A percentile compares a stretch with the other conserved stretches of the same genome.
Conservation (phyloP, 1,140 invertebrate genomes). For the Drosophila sp. region DNA sequence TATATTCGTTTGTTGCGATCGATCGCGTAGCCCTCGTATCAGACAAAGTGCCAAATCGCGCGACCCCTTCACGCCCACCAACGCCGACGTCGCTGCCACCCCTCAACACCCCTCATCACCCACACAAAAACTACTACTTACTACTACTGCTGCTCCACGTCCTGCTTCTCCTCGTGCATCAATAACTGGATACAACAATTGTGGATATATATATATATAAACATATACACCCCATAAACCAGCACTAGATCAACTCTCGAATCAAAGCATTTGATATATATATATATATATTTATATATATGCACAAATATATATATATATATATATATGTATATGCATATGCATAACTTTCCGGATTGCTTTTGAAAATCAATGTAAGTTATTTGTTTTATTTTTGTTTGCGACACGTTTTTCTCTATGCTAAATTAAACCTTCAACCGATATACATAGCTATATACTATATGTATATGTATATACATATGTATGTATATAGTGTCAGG, state of each 20-base stretch:
- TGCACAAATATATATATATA: neutral
- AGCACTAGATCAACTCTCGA: conserved; percentile 34
- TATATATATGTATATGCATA: conserved; percentile 29
- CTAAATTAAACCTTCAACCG: conserved; percentile 4
- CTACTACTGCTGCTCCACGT: neutral
- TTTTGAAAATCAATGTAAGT: conserved; percentile 82
- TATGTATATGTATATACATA: conserved; percentile 8
- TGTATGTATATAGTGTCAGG: conserved; percentile 31
- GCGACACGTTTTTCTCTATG: neutral
- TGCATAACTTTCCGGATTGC: conserved; percentile 70
- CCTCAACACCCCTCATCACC: neutral
- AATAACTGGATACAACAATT: conserved; percentile 8
- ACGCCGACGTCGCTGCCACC: neutral
- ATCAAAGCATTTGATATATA: conserved; percentile 9
- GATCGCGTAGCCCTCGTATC: conserved; percentile 38
- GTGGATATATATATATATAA: neutral
- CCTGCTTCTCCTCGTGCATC: neutral
- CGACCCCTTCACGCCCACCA: neutral
- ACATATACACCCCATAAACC: conserved; percentile 5
- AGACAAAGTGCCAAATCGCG: conserved; percentile 28
- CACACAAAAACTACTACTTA: neutral
- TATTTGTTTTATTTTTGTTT: neutral
- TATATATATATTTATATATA: too few species aligned
- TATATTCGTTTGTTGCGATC: conserved; percentile 32
- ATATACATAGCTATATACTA: conserved; percentile 19